These are phyloP conservation scores for Limonius californicus DNA, from an alignment of 1,140 invertebrate genomes.

Conservation along the genomic window DNA sequence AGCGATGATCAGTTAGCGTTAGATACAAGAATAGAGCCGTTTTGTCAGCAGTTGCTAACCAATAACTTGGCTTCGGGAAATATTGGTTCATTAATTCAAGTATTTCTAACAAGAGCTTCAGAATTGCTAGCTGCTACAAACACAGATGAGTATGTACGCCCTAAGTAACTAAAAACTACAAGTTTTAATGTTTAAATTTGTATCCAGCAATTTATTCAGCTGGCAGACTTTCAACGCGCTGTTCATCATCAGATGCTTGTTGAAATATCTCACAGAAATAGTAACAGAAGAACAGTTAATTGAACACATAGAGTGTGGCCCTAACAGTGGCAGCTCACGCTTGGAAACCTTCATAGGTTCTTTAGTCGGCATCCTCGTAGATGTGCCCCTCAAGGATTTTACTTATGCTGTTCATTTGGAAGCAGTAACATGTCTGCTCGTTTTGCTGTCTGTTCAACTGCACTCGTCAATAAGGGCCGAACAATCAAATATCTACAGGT, in stretches of 20 bases:
- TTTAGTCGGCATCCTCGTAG: slow-evolving; percentile 70
- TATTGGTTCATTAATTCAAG: slow-evolving; percentile 77
- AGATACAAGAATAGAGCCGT: slow-evolving; percentile 70
- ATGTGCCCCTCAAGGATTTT: slow-evolving; percentile 76
- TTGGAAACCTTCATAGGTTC: slow-evolving; percentile 64
- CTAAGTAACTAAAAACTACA: slow-evolving; percentile 15
- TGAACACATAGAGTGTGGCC: slow-evolving; percentile 63
- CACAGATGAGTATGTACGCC: slow-evolving; percentile 72
- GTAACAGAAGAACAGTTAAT: slow-evolving; percentile 71
- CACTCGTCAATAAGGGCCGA: slow-evolving; percentile 69
- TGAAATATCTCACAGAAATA: slow-evolving; percentile 85
- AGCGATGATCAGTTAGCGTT: slow-evolving; percentile 77
- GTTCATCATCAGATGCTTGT: slow-evolving; percentile 83
- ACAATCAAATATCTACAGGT: slow-evolving; percentile 56
- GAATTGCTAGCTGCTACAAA: slow-evolving; percentile 79
- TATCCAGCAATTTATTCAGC: slow-evolving; percentile 79
- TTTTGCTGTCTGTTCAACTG: slow-evolving; percentile 84
- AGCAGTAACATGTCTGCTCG: slow-evolving; percentile 80
- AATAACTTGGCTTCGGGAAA: slow-evolving; percentile 87
- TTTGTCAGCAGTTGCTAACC: slow-evolving; percentile 66
- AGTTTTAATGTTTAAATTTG: slow-evolving; percentile 23
- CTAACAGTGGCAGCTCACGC: slow-evolving; percentile 29
- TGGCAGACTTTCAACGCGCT: slow-evolving; percentile 95
- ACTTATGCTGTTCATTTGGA: slow-evolving; percentile 88
- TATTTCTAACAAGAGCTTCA: slow-evolving; percentile 73